Evolutionary conservation across 2,888 invertebrate genomes (phyloP).

Genomic region (Odontomyia ornata): DNA sequence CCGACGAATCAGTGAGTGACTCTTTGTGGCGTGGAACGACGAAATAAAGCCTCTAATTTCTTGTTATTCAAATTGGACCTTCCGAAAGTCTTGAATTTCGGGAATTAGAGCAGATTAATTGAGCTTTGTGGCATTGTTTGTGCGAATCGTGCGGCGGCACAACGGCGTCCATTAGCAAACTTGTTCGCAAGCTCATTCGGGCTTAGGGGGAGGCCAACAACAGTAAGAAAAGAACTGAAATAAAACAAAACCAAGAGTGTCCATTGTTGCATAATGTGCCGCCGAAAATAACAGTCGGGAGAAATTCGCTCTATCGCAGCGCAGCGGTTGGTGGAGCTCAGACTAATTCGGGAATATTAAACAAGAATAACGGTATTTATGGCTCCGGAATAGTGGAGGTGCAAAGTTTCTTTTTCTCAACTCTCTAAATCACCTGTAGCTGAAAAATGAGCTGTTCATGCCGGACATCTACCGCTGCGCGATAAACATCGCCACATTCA

Average conservation of each 20-base stretch:
- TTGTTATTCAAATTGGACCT: conserved; percentile 40
- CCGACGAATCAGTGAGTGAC: neutral
- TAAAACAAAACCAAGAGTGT: conserved; percentile 7
- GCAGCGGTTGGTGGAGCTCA: conserved; percentile 6
- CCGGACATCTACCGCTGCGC: conserved; percentile 42
- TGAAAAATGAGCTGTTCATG: conserved; percentile 4
- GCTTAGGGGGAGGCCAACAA: no score
- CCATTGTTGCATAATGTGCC: conserved; percentile 35
- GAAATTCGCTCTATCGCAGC: no score
- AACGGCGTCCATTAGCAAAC: neutral
- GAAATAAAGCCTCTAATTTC: conserved; percentile 35
- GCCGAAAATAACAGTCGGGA: neutral
- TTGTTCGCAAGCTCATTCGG: conserved; percentile 16
- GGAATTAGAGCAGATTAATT: conserved; percentile 50
- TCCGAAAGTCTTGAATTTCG: conserved; percentile 43
- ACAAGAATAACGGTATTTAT: conserved; percentile 48
- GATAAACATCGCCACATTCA: conserved; percentile 39
- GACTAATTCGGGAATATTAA: conserved; percentile 26
- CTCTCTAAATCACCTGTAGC: conserved; percentile 42
- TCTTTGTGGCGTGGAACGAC: conserved; percentile 15
- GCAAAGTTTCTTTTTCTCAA: conserved; percentile 18
- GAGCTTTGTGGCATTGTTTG: conserved; percentile 50
- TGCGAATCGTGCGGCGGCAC: neutral
- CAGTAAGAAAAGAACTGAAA: no score
- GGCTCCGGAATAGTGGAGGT: conserved; percentile 34